Evolutionary conservation across 2,113 vertebrate genomes (phyloP).

Genomic region (Psilopogon haemacephalus): DNA sequence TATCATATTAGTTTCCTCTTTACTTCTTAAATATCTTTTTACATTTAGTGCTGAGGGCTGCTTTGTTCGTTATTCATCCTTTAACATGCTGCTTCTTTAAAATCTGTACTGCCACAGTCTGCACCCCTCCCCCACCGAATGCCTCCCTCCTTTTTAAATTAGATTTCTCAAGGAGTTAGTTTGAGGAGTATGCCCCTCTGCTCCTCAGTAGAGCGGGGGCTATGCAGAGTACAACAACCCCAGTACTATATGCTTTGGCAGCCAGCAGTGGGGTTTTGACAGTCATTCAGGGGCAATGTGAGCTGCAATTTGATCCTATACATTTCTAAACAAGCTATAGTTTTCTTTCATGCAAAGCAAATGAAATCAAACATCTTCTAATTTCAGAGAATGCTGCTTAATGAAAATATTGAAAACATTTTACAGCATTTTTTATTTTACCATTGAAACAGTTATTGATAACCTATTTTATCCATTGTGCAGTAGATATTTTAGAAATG

Average conservation of each 20-base stretch:
- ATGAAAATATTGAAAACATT: conserved; percentile 51
- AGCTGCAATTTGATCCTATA: neutral
- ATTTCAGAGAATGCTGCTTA: conserved; percentile 25
- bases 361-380: conserved; percentile 29
- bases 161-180: neutral
- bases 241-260: neutral
- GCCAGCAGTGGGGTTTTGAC: neutral
- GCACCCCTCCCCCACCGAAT: neutral
- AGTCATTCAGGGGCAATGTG: neutral
- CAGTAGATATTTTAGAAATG: conserved; percentile 68
- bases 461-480: conserved; percentile 72
- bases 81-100: neutral
- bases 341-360: neutral
- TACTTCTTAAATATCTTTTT: neutral
- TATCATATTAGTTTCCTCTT: neutral
- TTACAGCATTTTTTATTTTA: conserved; percentile 52
- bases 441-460: conserved; percentile 61
- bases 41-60: neutral
- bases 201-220: neutral
- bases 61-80: neutral
- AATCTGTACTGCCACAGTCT: neutral
- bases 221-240: neutral
- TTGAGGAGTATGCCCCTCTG: neutral
- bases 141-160: neutral
- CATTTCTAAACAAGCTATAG: neutral